A percentile compares a stretch with the other conserved stretches of the same genome.
Evolutionary conservation across 2,888 invertebrate species (phyloP).

Genomic region (Tetanocera ferruginea): DNA sequence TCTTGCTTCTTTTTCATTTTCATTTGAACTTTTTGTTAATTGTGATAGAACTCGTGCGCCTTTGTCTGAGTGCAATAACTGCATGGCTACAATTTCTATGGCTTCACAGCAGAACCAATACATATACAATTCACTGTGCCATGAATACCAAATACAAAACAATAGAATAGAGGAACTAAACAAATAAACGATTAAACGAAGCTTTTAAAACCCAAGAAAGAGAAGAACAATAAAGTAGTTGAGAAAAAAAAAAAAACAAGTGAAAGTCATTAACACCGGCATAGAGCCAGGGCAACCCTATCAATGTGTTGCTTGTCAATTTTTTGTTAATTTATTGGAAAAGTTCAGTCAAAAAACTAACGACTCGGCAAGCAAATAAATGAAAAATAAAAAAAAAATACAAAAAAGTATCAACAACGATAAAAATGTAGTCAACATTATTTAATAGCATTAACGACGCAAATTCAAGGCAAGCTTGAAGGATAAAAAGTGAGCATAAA

Average conservation of each 20-base stretch:
- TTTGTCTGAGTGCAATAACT: neutral
- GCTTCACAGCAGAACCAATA: slow-evolving; percentile 22
- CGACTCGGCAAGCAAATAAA: too few species aligned
- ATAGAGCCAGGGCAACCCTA: slow-evolving; percentile 7
- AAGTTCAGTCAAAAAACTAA: neutral
- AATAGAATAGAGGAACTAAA: neutral
- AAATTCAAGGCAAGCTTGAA: slow-evolving; percentile 49
- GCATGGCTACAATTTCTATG: slow-evolving; percentile 4
- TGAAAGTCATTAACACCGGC: slow-evolving; percentile 59
- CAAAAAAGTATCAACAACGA: neutral
- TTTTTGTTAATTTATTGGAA: slow-evolving; percentile 9
- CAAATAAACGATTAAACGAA: neutral
- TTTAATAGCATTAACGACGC: slow-evolving; percentile 41
- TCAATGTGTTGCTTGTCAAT: neutral
- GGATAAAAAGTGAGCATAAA: slow-evolving; percentile 37
- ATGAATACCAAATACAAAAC: neutral
- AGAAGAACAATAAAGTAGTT: neutral
- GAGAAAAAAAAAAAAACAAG: slow-evolving; percentile 12
- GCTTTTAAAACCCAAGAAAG: slow-evolving; percentile 1
- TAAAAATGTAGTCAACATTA: slow-evolving; percentile 24
- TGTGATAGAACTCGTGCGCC: neutral
- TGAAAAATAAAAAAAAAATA: too few species aligned
- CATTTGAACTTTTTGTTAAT: slow-evolving; percentile 2
- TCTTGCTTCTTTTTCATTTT: neutral
- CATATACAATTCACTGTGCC: neutral